Evolutionary conservation across 1,140 invertebrate genomes (phyloP).

Genomic region (Oedothorax gibbosus): DNA sequence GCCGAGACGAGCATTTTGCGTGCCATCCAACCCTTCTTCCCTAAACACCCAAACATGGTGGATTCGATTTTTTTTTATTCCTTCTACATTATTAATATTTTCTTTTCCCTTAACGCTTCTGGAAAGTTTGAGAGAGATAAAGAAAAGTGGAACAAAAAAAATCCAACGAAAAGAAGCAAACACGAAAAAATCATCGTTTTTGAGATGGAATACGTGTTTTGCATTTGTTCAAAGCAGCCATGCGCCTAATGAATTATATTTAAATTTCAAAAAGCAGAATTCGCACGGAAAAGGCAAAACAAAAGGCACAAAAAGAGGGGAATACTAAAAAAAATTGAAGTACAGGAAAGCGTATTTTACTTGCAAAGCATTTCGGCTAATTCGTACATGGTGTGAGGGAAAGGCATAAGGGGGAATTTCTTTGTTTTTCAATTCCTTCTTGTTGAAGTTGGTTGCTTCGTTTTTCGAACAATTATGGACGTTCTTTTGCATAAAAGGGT

Average conservation of each 20-base stretch:
- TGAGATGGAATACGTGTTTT: constrained; percentile 36
- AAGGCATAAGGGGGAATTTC: constrained; percentile 15
- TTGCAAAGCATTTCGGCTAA: constrained; percentile 48
- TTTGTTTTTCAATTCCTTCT: background rate
- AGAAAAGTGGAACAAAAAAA: constrained; percentile 9
- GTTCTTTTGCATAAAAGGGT: too few species aligned
- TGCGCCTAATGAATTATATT: constrained; percentile 52
- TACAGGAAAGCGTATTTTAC: constrained; percentile 35
- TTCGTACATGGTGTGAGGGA: constrained; percentile 55
- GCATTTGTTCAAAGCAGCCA: constrained; percentile 25
- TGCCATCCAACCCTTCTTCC: constrained; percentile 18
- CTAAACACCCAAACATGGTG: constrained; percentile 1
- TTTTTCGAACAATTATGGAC: too few species aligned
- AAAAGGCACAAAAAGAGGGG: constrained; percentile 5
- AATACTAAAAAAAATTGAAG: constrained; percentile 23
- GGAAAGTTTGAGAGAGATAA: constrained; percentile 17
- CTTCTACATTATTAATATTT: background rate
- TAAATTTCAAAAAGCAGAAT: constrained; percentile 29
- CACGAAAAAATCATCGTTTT: constrained; percentile 1
- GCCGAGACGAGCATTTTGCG: constrained; percentile 41
- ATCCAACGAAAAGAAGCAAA: constrained; percentile 3
- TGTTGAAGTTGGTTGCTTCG: too few species aligned
- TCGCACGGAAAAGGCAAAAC: constrained; percentile 42
- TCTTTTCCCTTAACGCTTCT: background rate
- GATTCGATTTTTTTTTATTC: constrained; percentile 10